Evolutionary conservation across 2,797 vertebrate species (phyloP).

Genomic region (Clamator glandarius): DNA sequence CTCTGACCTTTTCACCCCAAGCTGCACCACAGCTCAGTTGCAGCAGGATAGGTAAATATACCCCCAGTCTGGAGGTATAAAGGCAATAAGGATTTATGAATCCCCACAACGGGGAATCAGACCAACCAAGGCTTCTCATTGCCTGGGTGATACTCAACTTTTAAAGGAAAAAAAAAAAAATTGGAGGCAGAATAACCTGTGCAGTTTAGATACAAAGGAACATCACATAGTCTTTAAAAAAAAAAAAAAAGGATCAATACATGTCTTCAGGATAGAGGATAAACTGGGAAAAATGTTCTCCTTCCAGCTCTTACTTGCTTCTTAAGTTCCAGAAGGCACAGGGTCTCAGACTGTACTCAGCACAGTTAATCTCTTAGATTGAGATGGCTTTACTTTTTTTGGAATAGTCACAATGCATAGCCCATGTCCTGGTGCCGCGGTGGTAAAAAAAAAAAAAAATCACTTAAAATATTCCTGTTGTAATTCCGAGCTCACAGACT

Average conservation of each 20-base stretch:
- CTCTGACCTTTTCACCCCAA: neutral
- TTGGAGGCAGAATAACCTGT: neutral
- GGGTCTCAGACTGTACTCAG: neutral
- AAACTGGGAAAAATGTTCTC: neutral
- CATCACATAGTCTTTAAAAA: neutral
- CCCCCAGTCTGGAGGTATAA: fast-evolving
- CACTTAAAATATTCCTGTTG: neutral
- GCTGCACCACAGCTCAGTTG: neutral
- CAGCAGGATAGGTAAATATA: neutral
- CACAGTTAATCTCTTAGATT: neutral
- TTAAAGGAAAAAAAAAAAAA: neutral
- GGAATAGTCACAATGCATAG: neutral
- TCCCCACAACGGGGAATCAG: neutral
- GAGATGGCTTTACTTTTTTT: neutral
- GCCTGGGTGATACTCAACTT: neutral
- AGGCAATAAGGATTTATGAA: neutral
- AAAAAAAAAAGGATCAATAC: neutral
- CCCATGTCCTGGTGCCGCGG: neutral
- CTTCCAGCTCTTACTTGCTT: neutral
- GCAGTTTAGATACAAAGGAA: neutral
- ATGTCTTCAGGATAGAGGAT: neutral
- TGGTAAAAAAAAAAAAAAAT: neutral
- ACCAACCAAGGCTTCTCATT: fast-evolving
- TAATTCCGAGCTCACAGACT: neutral
- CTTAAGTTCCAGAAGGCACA: neutral